Percentiles rank a stretch among this genome's conserved stretches.
Conservation (phyloP, 2,113 vertebrate genomes). For the Regulus satrapa region DNA sequence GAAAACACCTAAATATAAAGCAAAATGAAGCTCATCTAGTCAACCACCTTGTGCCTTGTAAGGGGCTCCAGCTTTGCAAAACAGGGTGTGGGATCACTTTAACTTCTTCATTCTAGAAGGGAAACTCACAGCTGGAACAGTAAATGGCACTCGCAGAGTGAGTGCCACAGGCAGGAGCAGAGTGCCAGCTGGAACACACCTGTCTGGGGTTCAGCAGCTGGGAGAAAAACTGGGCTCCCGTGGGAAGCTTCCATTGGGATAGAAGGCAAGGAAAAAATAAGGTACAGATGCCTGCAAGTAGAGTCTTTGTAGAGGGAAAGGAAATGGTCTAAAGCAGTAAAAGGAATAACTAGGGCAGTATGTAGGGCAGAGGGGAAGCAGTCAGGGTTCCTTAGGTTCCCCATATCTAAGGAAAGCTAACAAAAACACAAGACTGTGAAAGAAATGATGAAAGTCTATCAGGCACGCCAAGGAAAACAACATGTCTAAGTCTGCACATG, state of each 20-base stretch:
- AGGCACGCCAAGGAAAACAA: conserved; percentile 5
- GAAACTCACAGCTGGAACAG: background rate
- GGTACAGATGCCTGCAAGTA: background rate
- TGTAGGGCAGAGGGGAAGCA: background rate
- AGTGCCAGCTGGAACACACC: background rate
- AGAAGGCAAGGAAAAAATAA: background rate
- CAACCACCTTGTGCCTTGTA: background rate
- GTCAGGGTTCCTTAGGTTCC: background rate
- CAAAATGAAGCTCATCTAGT: background rate
- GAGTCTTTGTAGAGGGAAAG: background rate
- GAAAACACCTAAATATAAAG: background rate
- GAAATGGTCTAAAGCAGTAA: background rate
- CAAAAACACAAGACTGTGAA: background rate
- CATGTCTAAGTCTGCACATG: background rate
- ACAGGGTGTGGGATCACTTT: background rate
- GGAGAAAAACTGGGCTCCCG: background rate
- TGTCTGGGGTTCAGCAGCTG: background rate
- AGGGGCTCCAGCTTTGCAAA: background rate
- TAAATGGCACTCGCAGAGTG: background rate
- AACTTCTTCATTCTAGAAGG: background rate
- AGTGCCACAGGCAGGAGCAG: background rate
- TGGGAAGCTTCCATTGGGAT: background rate
- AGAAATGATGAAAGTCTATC: background rate
- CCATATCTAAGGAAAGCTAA: conserved; percentile 5
- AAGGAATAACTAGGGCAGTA: background rate